These are phyloP conservation scores for Sardina pilchardus DNA, from an alignment of 2,113 vertebrate genomes.

Conservation along the genomic window DNA sequence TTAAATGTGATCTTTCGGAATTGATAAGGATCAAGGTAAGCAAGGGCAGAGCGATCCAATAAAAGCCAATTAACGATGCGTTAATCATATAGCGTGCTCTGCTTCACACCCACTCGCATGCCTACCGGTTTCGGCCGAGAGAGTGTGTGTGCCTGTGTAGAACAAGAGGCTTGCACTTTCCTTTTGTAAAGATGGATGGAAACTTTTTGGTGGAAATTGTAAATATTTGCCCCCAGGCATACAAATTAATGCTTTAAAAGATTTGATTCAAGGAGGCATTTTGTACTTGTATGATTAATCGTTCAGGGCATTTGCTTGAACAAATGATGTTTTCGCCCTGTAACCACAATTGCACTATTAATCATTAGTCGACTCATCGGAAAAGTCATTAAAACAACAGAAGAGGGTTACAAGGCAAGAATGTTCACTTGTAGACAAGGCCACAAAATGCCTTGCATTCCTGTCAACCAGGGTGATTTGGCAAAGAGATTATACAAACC, in stretches of 20 bases:
- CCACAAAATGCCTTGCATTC: not conserved
- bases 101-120: not conserved
- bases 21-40: not conserved
- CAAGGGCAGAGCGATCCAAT: not conserved
- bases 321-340: slow-evolving; percentile 52
- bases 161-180: not conserved
- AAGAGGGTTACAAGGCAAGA: not conserved
- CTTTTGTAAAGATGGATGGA: not conserved
- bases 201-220: slow-evolving; percentile 40
- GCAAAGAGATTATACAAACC: not conserved
- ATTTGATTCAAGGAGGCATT: slow-evolving; percentile 55
- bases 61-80: not conserved
- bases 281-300: slow-evolving; percentile 42
- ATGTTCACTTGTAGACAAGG: not conserved
- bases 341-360: slow-evolving; percentile 47
- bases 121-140: not conserved
- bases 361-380: slow-evolving; percentile 24
- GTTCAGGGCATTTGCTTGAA: slow-evolving; percentile 55
- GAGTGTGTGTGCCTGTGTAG: not conserved
- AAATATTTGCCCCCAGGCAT: slow-evolving; percentile 44
- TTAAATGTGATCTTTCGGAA: not conserved
- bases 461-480: not conserved
- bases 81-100: not conserved
- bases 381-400: not conserved
- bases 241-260: slow-evolving; percentile 48